A percentile compares a stretch with the other conserved stretches of the same genome.
Evolutionary conservation across 2,113 vertebrate genomes (phyloP).

Genomic region (Pristiophorus japonicus): DNA sequence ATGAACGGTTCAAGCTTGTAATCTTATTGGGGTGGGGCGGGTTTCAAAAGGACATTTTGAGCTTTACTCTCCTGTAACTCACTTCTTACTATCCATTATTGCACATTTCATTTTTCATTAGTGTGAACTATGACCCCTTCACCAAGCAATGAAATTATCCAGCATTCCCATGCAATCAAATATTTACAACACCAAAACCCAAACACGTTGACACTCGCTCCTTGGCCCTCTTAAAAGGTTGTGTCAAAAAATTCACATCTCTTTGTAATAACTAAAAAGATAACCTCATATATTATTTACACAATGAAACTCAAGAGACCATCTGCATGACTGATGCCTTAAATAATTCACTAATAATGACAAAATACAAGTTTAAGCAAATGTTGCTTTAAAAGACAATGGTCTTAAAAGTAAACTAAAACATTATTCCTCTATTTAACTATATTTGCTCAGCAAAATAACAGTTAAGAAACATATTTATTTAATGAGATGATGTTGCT

Average conservation of each 20-base stretch:
- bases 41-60: not conserved
- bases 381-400: not conserved
- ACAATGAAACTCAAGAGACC: not conserved
- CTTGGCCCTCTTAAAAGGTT: not conserved
- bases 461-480: not conserved
- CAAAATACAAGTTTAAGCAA: not conserved
- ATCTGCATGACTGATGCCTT: not conserved
- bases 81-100: not conserved
- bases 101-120: not conserved
- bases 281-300: slow-evolving; percentile 4
- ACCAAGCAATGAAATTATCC: not conserved
- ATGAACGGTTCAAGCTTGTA: not conserved
- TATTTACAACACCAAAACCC: not conserved
- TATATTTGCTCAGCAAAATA: not conserved
- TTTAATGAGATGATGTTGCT: not conserved
- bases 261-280: slow-evolving; percentile 5
- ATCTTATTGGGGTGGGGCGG: not conserved
- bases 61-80: not conserved
- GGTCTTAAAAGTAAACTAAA: not conserved
- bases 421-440: not conserved
- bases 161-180: not conserved
- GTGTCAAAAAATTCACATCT: not conserved
- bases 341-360: slow-evolving; percentile 20
- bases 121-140: not conserved
- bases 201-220: not conserved